Evolutionary conservation across 2,113 vertebrate species (phyloP), one percentile per base, ranked within the genome.

Genomic region (Smithornis capensis): DNA sequence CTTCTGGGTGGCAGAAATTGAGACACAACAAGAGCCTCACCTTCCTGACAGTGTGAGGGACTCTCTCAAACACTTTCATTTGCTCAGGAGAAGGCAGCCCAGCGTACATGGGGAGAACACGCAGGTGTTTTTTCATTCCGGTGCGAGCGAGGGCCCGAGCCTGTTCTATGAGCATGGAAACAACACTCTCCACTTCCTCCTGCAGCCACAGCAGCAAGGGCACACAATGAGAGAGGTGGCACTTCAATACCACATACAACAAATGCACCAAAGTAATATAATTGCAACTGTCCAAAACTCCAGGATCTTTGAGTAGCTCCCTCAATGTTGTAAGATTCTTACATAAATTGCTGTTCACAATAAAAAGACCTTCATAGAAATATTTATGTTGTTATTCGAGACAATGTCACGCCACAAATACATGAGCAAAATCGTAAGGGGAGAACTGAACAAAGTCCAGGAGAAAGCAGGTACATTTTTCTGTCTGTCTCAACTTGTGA

Each of bases 151-250:
- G 96, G 21, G 98, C 97, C 44, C 99, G 98, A 38, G 99, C 99
- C 97, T 99, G 98, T 12, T 99, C 99, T 62, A 99, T 98, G 55
- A 99, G 97, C 97, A 99, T 97, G 9, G 99, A 99, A 85, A 99
- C 99, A 65, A 99, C 99, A 25, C 98, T 99, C 97, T 99, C 99
- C 71, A 99, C 99, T 92, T 99, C 99, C 25, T 99, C 99, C 99
- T 99, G 95, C 2, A 94, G 93, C 44, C 38, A 87, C 25, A 94
- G 38, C 42, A 94, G 45, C 70, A 73, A 62, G 42, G 45, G 33
- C 35, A 70, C 37, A 83, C 49, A 83, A 2, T 6, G 12, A 81
- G 70, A 87, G 52, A 76, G 10, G 9, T 29, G 65, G 59, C 85
- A 64, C 47, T 84, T 35, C 2, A 49, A 33, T 18, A 83, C 29